phyloP scores from a whole-genome alignment of 2,888 invertebrate species.

The Arctia plantaginis region DNA sequence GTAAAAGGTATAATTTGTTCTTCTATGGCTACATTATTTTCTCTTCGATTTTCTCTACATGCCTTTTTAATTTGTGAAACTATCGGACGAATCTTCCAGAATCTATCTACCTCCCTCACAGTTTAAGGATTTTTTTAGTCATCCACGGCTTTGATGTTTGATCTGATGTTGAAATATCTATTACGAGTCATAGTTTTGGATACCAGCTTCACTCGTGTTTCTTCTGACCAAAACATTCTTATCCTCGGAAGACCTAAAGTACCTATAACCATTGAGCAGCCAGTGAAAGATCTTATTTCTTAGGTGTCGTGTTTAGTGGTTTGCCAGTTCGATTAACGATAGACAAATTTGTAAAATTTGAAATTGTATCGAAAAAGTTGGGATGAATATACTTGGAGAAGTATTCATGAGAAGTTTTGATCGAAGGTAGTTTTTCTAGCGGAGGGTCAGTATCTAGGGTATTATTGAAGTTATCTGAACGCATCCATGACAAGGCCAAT shows the following conservation, averaged over 20 bases:
- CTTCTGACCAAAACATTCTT: not conserved
- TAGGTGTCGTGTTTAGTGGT: not conserved
- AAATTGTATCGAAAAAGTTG: not conserved
- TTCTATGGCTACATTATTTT: conserved; percentile 39
- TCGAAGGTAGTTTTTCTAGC: not conserved
- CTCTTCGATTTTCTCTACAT: conserved; percentile 35
- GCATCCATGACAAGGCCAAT: not conserved
- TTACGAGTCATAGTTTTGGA: conserved; percentile 1
- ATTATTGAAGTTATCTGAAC: conserved; percentile 1
- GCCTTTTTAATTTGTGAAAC: conserved; percentile 28
- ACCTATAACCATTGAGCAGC: conserved; percentile 7
- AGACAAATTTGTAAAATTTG: not conserved
- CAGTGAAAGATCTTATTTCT: conserved; percentile 1
- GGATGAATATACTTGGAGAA: not conserved
- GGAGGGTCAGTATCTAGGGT: not conserved
- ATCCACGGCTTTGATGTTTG: conserved; percentile 6
- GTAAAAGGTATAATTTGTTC: conserved; percentile 52
- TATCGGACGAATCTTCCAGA: conserved; percentile 31
- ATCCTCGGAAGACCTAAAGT: conserved; percentile 2
- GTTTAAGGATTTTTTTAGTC: not conserved
- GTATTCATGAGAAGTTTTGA: conserved; percentile 4
- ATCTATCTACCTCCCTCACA: conserved; percentile 12
- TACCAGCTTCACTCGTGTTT: not conserved
- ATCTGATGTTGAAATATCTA: too few species aligned
- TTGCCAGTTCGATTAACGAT: not conserved